Evolutionary conservation across 2,888 invertebrate genomes (phyloP).

Genomic region (Erannis defoliaria): DNA sequence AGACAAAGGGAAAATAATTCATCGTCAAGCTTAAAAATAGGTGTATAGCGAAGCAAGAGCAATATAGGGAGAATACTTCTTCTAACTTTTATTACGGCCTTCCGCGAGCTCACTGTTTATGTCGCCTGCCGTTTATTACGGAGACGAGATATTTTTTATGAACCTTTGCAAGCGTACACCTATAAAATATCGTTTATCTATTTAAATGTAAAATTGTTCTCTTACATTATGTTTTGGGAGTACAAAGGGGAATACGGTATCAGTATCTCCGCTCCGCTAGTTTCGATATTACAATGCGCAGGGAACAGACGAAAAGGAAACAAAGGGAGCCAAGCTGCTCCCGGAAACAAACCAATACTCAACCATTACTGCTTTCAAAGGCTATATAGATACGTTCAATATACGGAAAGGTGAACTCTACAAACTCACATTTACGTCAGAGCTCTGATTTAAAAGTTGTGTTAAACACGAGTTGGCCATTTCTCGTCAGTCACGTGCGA

Average conservation of each 20-base stretch:
- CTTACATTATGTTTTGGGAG: conserved; percentile 21
- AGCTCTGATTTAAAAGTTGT: conserved; percentile 41
- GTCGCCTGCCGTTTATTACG: conserved; percentile 64
- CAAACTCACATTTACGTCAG: conserved; percentile 7
- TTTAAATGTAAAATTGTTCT: conserved; percentile 43
- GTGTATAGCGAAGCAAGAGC: conserved; percentile 43
- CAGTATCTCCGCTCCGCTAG: conserved; percentile 24
- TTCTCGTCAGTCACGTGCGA: conserved; percentile 52
- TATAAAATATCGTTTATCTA: conserved; percentile 57
- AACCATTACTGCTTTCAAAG: conserved; percentile 23
- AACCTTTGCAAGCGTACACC: conserved; percentile 56
- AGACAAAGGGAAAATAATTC: conserved; percentile 54
- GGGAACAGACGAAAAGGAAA: conserved; percentile 28
- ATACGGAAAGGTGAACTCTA: conserved; percentile 10
- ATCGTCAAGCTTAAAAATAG: conserved; percentile 56
- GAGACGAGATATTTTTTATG: conserved; percentile 69
- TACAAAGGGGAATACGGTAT: conserved; percentile 24
- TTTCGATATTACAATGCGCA: conserved; percentile 25
- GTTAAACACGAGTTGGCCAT: conserved; percentile 48
- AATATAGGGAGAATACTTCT: conserved; percentile 58
- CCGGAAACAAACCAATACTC: conserved; percentile 31
- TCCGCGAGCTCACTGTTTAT: conserved; percentile 65
- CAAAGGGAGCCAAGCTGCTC: conserved; percentile 24
- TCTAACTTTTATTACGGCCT: conserved; percentile 67
- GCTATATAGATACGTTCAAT: conserved; percentile 8